Evolutionary conservation across 2,888 invertebrate genomes (phyloP), one percentile per base, ranked within the genome.

Genomic region (Gymnocheta viridis): DNA sequence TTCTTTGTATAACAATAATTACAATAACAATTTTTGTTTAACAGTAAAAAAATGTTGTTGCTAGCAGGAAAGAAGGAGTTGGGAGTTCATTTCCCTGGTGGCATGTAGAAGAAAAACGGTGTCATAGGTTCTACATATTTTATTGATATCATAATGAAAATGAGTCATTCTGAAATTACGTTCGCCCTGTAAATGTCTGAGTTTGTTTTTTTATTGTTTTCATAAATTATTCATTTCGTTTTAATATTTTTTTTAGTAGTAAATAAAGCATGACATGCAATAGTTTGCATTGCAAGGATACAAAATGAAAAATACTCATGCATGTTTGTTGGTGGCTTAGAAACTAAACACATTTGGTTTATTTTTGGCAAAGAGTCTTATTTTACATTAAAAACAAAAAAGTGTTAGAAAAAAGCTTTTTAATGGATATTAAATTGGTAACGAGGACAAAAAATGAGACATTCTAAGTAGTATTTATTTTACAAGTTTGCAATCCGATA

Each of bases 191-290:
- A 51, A 62, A 74, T 19, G 41, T 54, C 35, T 54, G 51, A 56
- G n/a, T 27, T 27, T n/a, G n/a, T n/a, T n/a, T n/a, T 60, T 22
- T 47, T 6, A 24, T 60, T 60, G 14, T 73, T 62, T 56, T 70
- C 70, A 70, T 56, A 70, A 70, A 70, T 70, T 56, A 56, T 70
- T 70, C 70, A 70, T 27, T 70, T 51, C 51, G 32, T 32, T 49
- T 49, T 49, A 66, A 66, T 66, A 47, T 10, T 22, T 38, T 54
- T 54, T 24, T 14, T 27, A 60, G 41, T 41, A 47, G 56, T 27
- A 66, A 56, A 76, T 47, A 66, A 76, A n/a, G n/a, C 19, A 38
- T 49, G 77, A 69, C 77, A 77, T 77, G 77, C 69, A 49, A 69
- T 69, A 77, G 38, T 74, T 62, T 35, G 49, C 24, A 27, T 49